Base-by-base conservation (phyloP, 2,888 invertebrate genomes). In the Noctua fimbriata region DNA sequence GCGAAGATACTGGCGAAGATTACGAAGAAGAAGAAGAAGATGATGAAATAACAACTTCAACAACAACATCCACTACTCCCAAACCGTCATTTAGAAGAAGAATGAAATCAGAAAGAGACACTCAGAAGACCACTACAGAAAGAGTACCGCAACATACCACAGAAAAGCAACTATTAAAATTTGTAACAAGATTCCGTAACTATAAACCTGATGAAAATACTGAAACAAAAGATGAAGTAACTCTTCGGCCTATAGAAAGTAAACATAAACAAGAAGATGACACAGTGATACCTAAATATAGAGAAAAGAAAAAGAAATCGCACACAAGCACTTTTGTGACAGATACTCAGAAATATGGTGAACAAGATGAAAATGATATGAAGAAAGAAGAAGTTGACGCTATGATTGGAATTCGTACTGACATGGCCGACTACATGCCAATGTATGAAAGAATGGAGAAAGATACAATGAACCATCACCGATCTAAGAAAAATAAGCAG, bases 281-380 rank as follows among this genome's bases (percentile, higher is more conserved):
- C 32, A 79, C 73, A 12, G 47, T 60, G 4, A 71, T 87, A 69
- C 95, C 95, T 18, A 95, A 94, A 86, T 95, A 94, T 78, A 93
- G 92, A 86, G 96, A 95, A 90, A 96, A 96, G 90, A 95, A 96
- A 88, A 96, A 93, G 72, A 96, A 96, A 86, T 92, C 92, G 24
- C 91, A 93, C 14, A 94, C 95, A 88, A 96, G 95, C 47, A 97
- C 97, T 6, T 89, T 96, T 79, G 95, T 97, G 1, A 97, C 97
- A 7, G 97, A 97, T 74, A 94, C 96, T 47, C 93, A 96, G 83
- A 93, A 92, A 28, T 97, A 97, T 84, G 96, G 95, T 10, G 93
- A 95, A 82, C 80, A 96, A 84, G 94, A 91, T 65, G 92, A 94
- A 49, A 94, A 94, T 73, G 94, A 96, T 78, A 92, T 92, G 90